Evolutionary conservation across 2,797 vertebrate genomes (phyloP), one percentile per base, ranked within the genome.

Genomic region (Pampus argenteus): DNA sequence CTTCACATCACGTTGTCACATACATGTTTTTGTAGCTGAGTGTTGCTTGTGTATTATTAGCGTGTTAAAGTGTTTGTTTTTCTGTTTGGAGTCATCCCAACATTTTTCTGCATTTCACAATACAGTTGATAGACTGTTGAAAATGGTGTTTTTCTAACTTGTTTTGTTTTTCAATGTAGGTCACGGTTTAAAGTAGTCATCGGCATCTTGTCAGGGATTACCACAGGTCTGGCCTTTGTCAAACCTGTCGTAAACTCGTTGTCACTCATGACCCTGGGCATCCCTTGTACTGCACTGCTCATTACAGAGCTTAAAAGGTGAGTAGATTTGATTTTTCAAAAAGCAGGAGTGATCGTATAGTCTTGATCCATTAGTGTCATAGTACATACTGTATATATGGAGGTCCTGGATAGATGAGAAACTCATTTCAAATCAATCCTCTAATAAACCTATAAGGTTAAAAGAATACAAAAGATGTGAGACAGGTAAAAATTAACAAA

Each of bases 241-340:
- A 99, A 99, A 70, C 98, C 98, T 0, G 95, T 96, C 17, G 95
- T 99, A 84, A 99, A 99, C 92, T 98, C 95, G 6, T 94, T 99
- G 90, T 98, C 97, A 0, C 91, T 99, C 48, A 99, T 99, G 98
- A 96, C 95, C 0, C 90, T 99, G 70, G 97, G 98, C 26, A 93
- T 99, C 86, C 98, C 98, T n/a, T 99, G 98, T 81, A 97, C 95
- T 0, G 95, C 66, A 0, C 92, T 99, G 69, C 97, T 99, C 25
- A 91, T 99, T 34, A 95, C 96, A 0, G 97, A 99, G 86, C 93
- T 99, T 2, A 98, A 95, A 88, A 98, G 98, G 98, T 99, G 54
- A n/a, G 20, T 54, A 15, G 14, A 14, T 15, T n/a, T 26, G 23
- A n/a, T 29, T 45, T 14, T 48, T n/a, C 2, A 48, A 65, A 25